Base-by-base conservation (phyloP, 1,140 invertebrate species). In the Glossosoma conforme region DNA sequence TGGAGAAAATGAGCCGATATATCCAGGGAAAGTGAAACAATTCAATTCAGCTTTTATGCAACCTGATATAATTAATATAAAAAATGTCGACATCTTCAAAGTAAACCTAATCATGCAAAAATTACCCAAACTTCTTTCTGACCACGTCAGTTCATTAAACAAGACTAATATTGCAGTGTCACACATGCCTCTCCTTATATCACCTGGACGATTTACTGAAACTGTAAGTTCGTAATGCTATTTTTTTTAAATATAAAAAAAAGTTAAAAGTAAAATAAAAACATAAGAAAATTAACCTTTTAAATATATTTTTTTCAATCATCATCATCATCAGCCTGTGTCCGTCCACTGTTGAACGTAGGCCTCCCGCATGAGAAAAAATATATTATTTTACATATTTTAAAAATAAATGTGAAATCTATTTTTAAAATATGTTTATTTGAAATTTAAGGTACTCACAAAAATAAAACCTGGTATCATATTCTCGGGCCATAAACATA, bases 401-500 rank as follows among this genome's bases (percentile, higher is more conserved):
- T 28, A 28, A 28, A 28, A 28, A 28, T 28, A 8, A 8, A 28
- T 28, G 6, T 28, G 24, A 6, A 8, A 8, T 28, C 6, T 28
- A 8, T 8, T 28, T 28, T 28, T 28, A n/a, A 28, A 28, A 8
- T 28, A n/a, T 28, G 6, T n/a, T n/a, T n/a, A n/a, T n/a, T n/a
- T n/a, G n/a, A n/a, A n/a, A 40, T 62, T 66, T 17, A 50, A 88
- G 86, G 78, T 85, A 1, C 64, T 85, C 3, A 76, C 77, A 45
- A 74, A 80, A 61, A 67, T 88, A 38, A 73, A 76, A 42, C 89
- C 90, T 25, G 81, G 90, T 62, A 72, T 93, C 48, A 86, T 93
- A 60, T 87, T 94, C 61, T 86, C 87, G 49, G 92, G 82, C 2
- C 91, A 94, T 63, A 85, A 87, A 62, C 91, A 94, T 63, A 81